Base-by-base conservation (phyloP, 2,113 vertebrate species). In the Motacilla alba region DNA sequence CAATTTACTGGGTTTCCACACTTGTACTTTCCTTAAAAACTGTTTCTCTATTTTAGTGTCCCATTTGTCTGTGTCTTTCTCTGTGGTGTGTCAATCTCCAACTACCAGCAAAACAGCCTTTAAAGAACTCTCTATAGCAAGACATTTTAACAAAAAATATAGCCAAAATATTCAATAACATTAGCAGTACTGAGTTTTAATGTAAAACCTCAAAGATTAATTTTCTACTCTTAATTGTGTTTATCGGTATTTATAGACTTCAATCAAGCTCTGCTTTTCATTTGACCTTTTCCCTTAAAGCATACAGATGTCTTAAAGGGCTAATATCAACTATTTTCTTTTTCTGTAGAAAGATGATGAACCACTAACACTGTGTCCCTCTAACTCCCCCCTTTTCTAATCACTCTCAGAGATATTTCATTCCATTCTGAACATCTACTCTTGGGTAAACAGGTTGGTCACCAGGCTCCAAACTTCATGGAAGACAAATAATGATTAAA, bases 51-150 rank as follows among this genome's bases (percentile, higher is more conserved):
- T 55, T 69, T 50, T 21, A 64, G 35, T 1, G 6, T 46, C 70
- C 44, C 72, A 60, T 17, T 26, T 47, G 20, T 49, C 2, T 0
- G 0, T 19, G 2, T 55, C 63, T 74, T 74, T 74, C 46, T n/a
- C 68, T 77, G 12, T 31, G 41, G 55, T 44, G 39, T 20, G 43
- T 41, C 55, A 63, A 24, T 44, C 24, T 86, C 49, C 55, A 81
- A 24, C 9, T 33, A 64, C 33, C n/a, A 83, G 35, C 16, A 75
- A 83, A 74, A 47, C 0, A 83, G 22, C 20, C 68, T 73, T 79
- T 31, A 26, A 68, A 69, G 46, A 49, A 60, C 15, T 1, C 37
- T 9, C 46, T 24, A 15, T 2, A 87, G 18, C 16, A 66, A 80
- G 50, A 33, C 2, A 43, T 53, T 81, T 88, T 55, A 44, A 55